Percentiles rank a stretch among this genome's conserved stretches.
These are phyloP conservation scores for Sinocyclocheilus anophthalmus DNA, from an alignment of 2,113 vertebrate species.

Conservation along the genomic window DNA sequence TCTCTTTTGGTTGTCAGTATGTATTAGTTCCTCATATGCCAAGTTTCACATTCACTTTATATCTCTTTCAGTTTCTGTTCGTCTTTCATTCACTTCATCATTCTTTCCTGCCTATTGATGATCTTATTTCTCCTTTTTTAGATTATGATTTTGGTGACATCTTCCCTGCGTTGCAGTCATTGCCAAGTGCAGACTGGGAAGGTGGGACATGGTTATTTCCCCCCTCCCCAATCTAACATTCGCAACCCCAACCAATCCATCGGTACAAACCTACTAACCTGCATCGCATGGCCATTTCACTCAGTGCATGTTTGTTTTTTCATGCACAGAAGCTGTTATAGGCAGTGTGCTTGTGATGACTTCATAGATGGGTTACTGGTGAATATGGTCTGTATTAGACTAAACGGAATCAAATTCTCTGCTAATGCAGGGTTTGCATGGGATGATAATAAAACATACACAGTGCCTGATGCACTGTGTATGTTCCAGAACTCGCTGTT, in stretches of 20 bases:
- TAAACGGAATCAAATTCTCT: background rate
- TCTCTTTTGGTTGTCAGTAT: slow-evolving; percentile 45
- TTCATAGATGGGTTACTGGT: background rate
- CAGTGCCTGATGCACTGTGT: slow-evolving; percentile 46
- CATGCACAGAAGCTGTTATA: background rate
- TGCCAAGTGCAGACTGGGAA: slow-evolving; percentile 99
- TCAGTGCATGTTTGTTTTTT: background rate
- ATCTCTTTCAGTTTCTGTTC: slow-evolving; percentile 25
- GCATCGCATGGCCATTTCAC: slow-evolving; percentile 76
- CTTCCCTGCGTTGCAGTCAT: slow-evolving; percentile 96
- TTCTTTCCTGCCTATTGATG: slow-evolving; percentile 75
- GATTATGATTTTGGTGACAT: slow-evolving; percentile 99
- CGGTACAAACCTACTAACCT: slow-evolving; percentile 65
- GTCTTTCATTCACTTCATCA: slow-evolving; percentile 57
- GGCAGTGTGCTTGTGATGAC: background rate
- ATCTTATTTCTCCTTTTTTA: slow-evolving; percentile 93
- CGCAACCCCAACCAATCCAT: background rate
- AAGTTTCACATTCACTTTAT: slow-evolving; percentile 34
- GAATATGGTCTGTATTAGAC: background rate
- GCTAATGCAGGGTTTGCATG: background rate
- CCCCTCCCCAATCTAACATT: slow-evolving; percentile 51
- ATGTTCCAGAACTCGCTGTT: slow-evolving; percentile 47
- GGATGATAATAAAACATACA: slow-evolving; percentile 43
- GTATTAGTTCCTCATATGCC: slow-evolving; percentile 35
- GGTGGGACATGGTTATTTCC: slow-evolving; percentile 89